phyloP scores from a whole-genome alignment of 2,113 vertebrate species.

The Setophaga kirtlandii region DNA sequence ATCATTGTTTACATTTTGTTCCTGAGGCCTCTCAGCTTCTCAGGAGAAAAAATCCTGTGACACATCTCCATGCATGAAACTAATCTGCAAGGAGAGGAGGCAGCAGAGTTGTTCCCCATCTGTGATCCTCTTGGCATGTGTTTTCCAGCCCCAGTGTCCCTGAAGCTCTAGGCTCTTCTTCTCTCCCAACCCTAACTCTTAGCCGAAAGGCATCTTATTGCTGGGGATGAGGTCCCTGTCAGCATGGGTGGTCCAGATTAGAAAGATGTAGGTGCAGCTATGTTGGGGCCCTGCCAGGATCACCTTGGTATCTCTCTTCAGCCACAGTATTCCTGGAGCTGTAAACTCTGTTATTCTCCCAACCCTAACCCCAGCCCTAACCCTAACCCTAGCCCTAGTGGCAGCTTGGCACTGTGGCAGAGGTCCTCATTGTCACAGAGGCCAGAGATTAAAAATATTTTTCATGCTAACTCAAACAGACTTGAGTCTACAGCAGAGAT shows the following conservation, averaged over 20 bases:
- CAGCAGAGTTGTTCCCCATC: neutral
- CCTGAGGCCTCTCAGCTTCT: too few relatives aligned
- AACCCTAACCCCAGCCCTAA: neutral
- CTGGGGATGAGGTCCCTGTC: neutral
- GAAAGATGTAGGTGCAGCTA: neutral
- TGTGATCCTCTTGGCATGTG: neutral
- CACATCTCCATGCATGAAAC: neutral
- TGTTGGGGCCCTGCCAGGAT: fast-evolving
- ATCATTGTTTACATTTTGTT: too few relatives aligned
- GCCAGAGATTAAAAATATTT: neutral
- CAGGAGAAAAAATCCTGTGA: too few relatives aligned
- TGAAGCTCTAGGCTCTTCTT: neutral
- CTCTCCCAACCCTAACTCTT: neutral
- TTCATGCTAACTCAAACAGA: neutral
- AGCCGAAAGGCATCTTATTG: neutral
- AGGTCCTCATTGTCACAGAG: neutral
- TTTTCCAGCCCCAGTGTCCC: neutral
- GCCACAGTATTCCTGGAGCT: neutral
- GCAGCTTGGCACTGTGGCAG: neutral
- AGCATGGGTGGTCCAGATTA: neutral
- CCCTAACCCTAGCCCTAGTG: too few relatives aligned
- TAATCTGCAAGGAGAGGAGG: neutral
- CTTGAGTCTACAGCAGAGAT: neutral
- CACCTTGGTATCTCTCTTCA: neutral
- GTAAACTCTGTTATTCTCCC: neutral